Conservation (phyloP, 2,797 vertebrate species). For the Dallia pectoralis region DNA sequence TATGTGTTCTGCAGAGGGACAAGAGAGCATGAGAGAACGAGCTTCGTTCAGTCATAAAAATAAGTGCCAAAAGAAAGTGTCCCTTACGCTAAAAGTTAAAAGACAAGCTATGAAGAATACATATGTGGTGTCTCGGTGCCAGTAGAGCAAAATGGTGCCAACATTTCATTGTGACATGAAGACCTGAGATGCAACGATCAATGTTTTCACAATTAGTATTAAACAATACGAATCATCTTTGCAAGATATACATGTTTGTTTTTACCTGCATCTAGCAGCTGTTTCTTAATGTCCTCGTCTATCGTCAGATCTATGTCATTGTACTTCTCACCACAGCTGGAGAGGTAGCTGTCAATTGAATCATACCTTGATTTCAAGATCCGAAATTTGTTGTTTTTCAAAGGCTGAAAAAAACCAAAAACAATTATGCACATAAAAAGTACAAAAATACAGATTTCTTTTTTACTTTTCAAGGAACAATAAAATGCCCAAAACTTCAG, state of each 20-base stretch:
- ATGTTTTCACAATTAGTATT: too few species aligned
- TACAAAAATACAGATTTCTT: not conserved
- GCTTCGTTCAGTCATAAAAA: too few species aligned
- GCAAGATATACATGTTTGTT: not conserved
- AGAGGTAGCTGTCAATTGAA: slow-evolving; percentile 98
- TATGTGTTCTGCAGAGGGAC: too few species aligned
- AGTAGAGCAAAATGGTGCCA: too few species aligned
- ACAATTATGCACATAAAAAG: not conserved
- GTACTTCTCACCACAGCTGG: slow-evolving; percentile 94
- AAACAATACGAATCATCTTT: not conserved
- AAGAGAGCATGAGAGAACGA: too few species aligned
- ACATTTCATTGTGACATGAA: too few species aligned
- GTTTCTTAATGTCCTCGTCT: slow-evolving; percentile 90
- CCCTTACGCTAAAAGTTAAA: too few species aligned
- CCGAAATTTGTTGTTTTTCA: slow-evolving; percentile 92
- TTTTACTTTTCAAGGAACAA: not conserved
- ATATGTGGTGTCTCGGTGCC: too few species aligned
- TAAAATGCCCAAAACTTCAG: not conserved
- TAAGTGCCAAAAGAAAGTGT: too few species aligned
- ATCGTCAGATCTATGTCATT: slow-evolving; percentile 95
- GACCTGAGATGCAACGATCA: too few species aligned
- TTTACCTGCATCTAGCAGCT: slow-evolving; percentile 87
- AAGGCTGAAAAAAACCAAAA: slow-evolving; percentile 74
- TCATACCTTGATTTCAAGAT: slow-evolving; percentile 98
- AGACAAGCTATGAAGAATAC: too few species aligned